These are phyloP conservation scores for Caenorhabditis sulstoni DNA, from an alignment of 2,888 invertebrate genomes.

Conservation along the genomic window DNA sequence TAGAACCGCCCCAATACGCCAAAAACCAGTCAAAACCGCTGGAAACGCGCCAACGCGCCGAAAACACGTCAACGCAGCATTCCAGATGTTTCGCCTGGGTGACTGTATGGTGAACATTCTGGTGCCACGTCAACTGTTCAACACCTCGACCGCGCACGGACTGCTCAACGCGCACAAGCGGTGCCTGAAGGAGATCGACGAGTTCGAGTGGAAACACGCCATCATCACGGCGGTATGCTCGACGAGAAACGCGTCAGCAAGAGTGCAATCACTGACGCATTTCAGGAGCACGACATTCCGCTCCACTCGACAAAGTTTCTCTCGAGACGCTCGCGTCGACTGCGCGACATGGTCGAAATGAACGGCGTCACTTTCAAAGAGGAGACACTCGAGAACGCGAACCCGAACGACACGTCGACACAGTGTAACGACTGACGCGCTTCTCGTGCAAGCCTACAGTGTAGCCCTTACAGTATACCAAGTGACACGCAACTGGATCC, in stretches of 20 bases:
- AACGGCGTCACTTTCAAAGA: slow-evolving; percentile 59
- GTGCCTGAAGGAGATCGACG: slow-evolving; percentile 59
- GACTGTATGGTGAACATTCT: slow-evolving; percentile 63
- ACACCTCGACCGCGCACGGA: slow-evolving; percentile 57
- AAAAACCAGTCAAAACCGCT: not conserved
- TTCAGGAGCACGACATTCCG: slow-evolving; percentile 62
- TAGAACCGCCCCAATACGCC: not conserved
- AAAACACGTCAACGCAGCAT: not conserved
- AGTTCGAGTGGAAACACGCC: slow-evolving; percentile 63
- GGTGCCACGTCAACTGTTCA: slow-evolving; percentile 57
- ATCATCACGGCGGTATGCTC: slow-evolving; percentile 52
- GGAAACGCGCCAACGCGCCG: not conserved
- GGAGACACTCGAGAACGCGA: slow-evolving; percentile 26
- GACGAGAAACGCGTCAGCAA: not conserved
- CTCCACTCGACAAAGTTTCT: slow-evolving; percentile 61
- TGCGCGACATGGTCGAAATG: slow-evolving; percentile 58
- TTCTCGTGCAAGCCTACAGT: slow-evolving; percentile 8
- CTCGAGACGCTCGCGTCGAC: slow-evolving; percentile 40
- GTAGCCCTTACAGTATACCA: slow-evolving; percentile 41
- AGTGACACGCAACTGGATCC: slow-evolving; percentile 53
- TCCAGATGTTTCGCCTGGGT: slow-evolving; percentile 63
- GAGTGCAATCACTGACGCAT: too few species aligned
- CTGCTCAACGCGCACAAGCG: slow-evolving; percentile 54
- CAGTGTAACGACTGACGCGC: slow-evolving; percentile 33
- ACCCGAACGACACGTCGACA: slow-evolving; percentile 50